Evolutionary conservation across 2,113 vertebrate species (phyloP), one percentile per base, ranked within the genome.

Genomic region (Machaerirhynchus nigripectus): DNA sequence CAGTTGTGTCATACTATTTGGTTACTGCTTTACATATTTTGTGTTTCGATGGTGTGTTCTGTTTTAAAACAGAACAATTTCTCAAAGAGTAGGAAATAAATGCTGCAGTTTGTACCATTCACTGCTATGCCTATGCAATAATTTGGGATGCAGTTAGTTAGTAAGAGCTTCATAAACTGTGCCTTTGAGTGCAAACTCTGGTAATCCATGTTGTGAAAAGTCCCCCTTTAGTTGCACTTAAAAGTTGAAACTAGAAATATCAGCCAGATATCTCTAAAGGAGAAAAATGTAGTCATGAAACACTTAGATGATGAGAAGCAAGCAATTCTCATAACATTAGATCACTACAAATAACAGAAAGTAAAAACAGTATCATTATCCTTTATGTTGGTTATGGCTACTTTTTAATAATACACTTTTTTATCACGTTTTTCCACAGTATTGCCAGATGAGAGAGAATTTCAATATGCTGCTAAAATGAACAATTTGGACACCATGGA

Each of bases 401-500:
- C 20, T 87, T 84, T 91, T 87, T 40, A 82, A 19, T 80, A 89
- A 90, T 69, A 22, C 2, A 2, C 57, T 53, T 56, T 39, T 60
- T 56, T 21, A n/a, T 59, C 8, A 11, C 82, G 7, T 90, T 89
- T 97, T 86, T 83, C 80, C 82, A 70, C 93, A 99, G 99, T 99
- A 80, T 97, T 99, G 21, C 97, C 98, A 47, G 88, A 94, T 63
- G 99, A 99, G 95, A 99, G 97, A 97, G 94, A 97, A 84, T 99
- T 98, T 92, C 98, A 99, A 2, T 90, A 98, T 79, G 99, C 99
- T 84, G 98, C 98, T 31, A 99, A 98, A 97, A 98, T 52, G 79
- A 99, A 99, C 81, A 98, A 99, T 71, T 96, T 99, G 95, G 97
- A 98, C n/a, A 97, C 93, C 30, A 98, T 99, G 98, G 98, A 97